phyloP scores from a whole-genome alignment of 2,113 vertebrate genomes.

The Aplodontia rufa region DNA sequence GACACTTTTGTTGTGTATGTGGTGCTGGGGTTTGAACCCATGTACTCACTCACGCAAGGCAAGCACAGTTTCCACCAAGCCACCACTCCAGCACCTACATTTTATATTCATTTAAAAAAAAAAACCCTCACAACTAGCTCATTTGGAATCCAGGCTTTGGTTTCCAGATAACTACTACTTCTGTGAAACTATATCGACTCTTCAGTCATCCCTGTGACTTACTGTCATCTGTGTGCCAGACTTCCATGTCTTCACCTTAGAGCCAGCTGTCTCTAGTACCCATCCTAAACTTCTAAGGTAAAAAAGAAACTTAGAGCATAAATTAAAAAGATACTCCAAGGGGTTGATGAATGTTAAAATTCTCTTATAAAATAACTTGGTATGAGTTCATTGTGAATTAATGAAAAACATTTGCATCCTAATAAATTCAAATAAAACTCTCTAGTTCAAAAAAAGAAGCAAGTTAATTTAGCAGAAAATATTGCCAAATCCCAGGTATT shows the following conservation, averaged over 20 bases:
- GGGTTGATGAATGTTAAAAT: conserved; percentile 6
- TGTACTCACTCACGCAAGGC: no score
- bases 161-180: not conserved
- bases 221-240: not conserved
- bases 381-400: conserved; percentile 52
- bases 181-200: not conserved
- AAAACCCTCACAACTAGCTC: not conserved
- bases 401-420: conserved; percentile 45
- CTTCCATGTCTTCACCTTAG: not conserved
- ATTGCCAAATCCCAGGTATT: not conserved
- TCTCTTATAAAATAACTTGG: conserved; percentile 60
- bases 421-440: conserved; percentile 42
- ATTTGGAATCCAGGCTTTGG: not conserved
- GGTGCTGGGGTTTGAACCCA: no score
- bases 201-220: not conserved
- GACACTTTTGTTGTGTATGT: no score
- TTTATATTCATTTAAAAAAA: no score
- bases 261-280: not conserved
- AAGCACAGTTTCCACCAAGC: no score
- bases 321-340: not conserved
- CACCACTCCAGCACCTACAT: no score
- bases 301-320: not conserved
- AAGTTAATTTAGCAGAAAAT: conserved; percentile 36
- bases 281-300: not conserved
- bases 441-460: not conserved